phyloP scores from a whole-genome alignment of 2,113 vertebrate genomes.

The Dasyprocta punctata region DNA sequence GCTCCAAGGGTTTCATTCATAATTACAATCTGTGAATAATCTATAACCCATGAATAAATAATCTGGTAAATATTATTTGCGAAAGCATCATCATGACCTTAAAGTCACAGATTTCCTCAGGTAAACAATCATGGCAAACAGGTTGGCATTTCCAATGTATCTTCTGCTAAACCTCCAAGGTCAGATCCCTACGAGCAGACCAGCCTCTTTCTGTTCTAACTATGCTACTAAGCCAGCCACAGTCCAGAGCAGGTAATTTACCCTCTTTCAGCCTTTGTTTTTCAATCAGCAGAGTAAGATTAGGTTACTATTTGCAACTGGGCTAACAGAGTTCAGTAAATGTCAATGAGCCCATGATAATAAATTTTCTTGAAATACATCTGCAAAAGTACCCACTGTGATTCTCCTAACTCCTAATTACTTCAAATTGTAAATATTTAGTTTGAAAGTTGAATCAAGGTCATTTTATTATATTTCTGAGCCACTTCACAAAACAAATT shows the following conservation, averaged over 20 bases:
- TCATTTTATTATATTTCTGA: constrained; percentile 60
- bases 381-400: constrained; percentile 54
- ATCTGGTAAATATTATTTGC: constrained; percentile 49
- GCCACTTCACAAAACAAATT: constrained; percentile 65
- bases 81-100: constrained; percentile 33
- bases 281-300: constrained; percentile 12
- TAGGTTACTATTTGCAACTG: neutral
- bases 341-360: neutral
- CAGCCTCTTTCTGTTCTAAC: neutral
- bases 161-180: constrained; percentile 27
- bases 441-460: constrained; percentile 57
- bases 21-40: neutral
- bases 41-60: constrained; percentile 44
- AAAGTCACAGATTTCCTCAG: constrained; percentile 33
- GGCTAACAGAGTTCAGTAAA: constrained; percentile 57
- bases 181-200: neutral
- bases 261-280: neutral
- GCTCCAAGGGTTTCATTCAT: neutral
- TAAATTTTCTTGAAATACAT: constrained; percentile 53
- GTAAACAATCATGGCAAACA: neutral
- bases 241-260: neutral
- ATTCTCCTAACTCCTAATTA: constrained; percentile 50
- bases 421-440: constrained; percentile 73
- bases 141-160: constrained; percentile 16
- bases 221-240: neutral